phyloP scores from a whole-genome alignment of 2,113 vertebrate genomes.

The Antechinus stuartii region DNA sequence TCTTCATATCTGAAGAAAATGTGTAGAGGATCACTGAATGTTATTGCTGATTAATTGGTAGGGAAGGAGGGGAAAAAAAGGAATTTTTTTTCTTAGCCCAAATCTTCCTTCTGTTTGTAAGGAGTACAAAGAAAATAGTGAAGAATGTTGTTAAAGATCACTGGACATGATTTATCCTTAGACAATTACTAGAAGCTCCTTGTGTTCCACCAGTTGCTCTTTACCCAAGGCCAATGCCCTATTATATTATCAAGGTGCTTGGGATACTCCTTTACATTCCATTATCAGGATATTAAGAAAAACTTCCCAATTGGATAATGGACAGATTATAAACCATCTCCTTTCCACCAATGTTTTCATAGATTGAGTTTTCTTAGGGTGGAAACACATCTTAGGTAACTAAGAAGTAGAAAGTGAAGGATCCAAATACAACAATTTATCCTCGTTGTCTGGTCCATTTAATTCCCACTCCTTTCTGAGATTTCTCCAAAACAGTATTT shows the following conservation, averaged over 20 bases:
- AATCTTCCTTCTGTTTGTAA: background rate
- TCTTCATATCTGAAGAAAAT: background rate
- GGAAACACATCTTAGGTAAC: background rate
- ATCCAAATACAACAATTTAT: background rate
- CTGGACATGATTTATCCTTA: background rate
- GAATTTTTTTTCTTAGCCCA: background rate
- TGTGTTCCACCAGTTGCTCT: background rate
- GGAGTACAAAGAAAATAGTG: background rate
- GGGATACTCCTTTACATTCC: background rate
- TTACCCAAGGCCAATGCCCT: background rate
- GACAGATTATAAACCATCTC: background rate
- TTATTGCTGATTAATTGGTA: background rate
- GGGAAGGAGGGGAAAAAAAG: background rate
- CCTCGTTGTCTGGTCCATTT: background rate
- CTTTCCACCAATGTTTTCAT: background rate
- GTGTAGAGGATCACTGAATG: background rate
- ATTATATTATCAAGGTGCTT: background rate
- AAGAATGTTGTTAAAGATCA: background rate
- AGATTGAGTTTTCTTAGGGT: background rate
- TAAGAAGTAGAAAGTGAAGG: conserved; percentile 13
- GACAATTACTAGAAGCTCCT: background rate
- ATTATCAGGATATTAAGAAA: background rate
- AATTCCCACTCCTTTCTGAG: background rate
- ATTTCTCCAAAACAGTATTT: conserved; percentile 11
- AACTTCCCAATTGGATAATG: background rate